Base-by-base conservation (phyloP, 2,113 vertebrate genomes). In the Hippocampus comes region DNA sequence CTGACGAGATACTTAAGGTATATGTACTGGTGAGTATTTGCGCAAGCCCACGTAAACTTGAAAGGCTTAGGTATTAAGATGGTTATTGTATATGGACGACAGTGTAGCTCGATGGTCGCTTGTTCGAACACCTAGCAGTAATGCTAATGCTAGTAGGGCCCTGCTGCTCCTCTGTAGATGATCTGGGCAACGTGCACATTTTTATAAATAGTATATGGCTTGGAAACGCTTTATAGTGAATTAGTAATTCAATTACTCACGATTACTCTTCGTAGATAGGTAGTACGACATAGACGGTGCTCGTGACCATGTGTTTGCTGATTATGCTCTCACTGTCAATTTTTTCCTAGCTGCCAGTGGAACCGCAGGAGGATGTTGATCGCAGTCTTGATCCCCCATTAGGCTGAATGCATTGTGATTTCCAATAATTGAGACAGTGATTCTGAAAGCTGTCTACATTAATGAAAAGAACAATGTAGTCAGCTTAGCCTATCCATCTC, bases 381-480 rank as follows among this genome's bases (percentile, higher is more conserved):
- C 88, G 93, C 89, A 84, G 82, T 84, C 91, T 94, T 93, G 90
- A 91, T 90, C 84, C 91, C 92, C 89, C 91, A 95, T 78, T 98
- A 98, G 98, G 97, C 96, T 98, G 97, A 98, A 96, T 98, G 95
- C 97, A 98, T 99, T 99, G 97, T 99, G 97, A 99, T 99, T 99
- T 99, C 96, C 97, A 99, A 96, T 99, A 98, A 99, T 99, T 97
- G 97, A 98, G 97, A 97, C 97, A 99, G 97, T 99, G 94, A 95
- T 98, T 92, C 96, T 92, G 97, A 92, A 96, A 96, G 96, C 97
- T 99, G 97, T 99, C 97, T 98, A 95, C 97, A 98, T 99, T 99
- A 98, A 99, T 99, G 97, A 98, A 99, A 99, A 99, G 97, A 99
- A 94, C 97, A 99, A 98, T 99, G 97, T 98, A 96, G 96, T 96